Percentiles rank a stretch among this genome's conserved stretches.
phyloP scores from a whole-genome alignment of 53 echinoderm and acorn worm species.

The Holothuria scabra region DNA sequence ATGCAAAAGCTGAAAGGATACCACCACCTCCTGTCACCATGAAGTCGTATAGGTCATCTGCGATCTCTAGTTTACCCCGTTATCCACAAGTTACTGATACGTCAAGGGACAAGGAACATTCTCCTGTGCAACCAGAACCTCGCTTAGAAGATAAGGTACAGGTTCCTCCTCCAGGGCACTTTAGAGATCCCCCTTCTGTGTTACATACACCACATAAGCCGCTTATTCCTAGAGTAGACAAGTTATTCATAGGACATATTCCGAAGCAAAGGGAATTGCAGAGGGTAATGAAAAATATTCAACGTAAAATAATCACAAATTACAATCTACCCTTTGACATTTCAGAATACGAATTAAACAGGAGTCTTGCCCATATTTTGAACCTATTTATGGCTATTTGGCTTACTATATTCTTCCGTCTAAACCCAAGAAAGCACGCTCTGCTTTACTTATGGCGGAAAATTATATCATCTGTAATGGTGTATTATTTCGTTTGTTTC shows the following conservation, averaged over 20 bases:
- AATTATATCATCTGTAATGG: slow-evolving; percentile 60
- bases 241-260: slow-evolving; percentile 36
- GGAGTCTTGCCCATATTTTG: not conserved
- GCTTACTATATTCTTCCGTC: slow-evolving; percentile 28
- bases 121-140: too few relatives aligned
- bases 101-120: too few relatives aligned
- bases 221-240: slow-evolving; percentile 40
- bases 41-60: too few relatives aligned
- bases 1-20: too few relatives aligned
- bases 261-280: not conserved
- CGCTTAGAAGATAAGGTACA: too few relatives aligned
- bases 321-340: not conserved
- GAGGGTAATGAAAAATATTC: not conserved
- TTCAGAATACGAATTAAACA: not conserved
- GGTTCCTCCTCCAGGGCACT: too few relatives aligned
- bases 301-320: not conserved
- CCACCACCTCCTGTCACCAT: too few relatives aligned
- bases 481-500: slow-evolving; percentile 52
- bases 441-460: slow-evolving; percentile 50
- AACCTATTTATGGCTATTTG: slow-evolving; percentile 13
- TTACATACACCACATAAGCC: slow-evolving; percentile 43
- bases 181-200: slow-evolving; percentile 45
- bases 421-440: slow-evolving; percentile 56
- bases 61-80: too few relatives aligned
- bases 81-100: too few relatives aligned